Percentiles rank a stretch among this genome's conserved stretches.
phyloP scores from a whole-genome alignment of 2,797 vertebrate genomes.

The Falco biarmicus region DNA sequence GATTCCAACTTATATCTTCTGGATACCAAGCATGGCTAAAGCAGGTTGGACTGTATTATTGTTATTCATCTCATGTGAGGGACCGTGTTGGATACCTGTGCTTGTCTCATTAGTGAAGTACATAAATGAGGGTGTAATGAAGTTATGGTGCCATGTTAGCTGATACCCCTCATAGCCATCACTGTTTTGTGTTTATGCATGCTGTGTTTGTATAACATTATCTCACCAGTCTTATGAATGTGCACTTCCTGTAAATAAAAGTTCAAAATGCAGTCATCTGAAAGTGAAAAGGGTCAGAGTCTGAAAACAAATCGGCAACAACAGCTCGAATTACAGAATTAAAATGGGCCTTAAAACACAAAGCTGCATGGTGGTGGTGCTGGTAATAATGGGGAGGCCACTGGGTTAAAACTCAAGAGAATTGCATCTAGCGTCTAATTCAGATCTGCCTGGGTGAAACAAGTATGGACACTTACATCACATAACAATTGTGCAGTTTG shows the following conservation, averaged over 20 bases:
- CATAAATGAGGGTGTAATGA: slow-evolving; percentile 66
- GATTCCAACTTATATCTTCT: slow-evolving; percentile 77
- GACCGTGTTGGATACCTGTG: slow-evolving; percentile 69
- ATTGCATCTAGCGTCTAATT: slow-evolving; percentile 69
- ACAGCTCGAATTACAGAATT: slow-evolving; percentile 68
- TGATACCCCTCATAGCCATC: slow-evolving; percentile 65
- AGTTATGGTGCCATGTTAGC: slow-evolving; percentile 64
- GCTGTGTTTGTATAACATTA: slow-evolving; percentile 68
- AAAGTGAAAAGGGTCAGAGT: slow-evolving; percentile 44
- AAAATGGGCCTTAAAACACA: slow-evolving; percentile 64
- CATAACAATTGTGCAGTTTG: slow-evolving; percentile 75
- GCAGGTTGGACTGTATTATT: slow-evolving; percentile 77
- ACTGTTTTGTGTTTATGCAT: slow-evolving; percentile 69
- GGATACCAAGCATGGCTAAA: slow-evolving; percentile 80
- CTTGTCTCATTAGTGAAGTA: slow-evolving; percentile 75
- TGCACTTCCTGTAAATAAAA: slow-evolving; percentile 66
- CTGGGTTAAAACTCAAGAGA: slow-evolving; percentile 73
- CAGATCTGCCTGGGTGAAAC: slow-evolving; percentile 72
- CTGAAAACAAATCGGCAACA: slow-evolving; percentile 54
- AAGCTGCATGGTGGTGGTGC: slow-evolving; percentile 41
- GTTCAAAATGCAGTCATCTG: slow-evolving; percentile 67
- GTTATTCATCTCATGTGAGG: slow-evolving; percentile 76
- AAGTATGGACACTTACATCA: slow-evolving; percentile 71
- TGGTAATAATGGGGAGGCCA: slow-evolving; percentile 75
- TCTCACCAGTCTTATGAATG: slow-evolving; percentile 57